Conservation (phyloP, 2,888 invertebrate genomes). For the Leucania comma region DNA sequence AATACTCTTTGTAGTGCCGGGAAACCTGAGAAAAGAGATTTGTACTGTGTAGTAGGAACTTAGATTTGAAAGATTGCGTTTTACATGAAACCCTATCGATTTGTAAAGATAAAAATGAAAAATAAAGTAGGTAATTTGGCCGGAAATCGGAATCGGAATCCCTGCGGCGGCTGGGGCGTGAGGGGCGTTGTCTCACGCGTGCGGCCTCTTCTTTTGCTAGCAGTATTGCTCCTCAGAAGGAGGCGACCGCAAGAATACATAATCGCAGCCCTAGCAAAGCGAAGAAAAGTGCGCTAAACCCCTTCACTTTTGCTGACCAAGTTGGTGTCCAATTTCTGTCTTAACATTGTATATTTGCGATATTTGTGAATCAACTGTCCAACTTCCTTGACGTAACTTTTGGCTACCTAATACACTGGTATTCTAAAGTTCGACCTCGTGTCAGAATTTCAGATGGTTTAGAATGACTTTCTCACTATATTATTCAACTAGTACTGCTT, state of each 20-base stretch:
- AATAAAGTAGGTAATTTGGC: too few relatives aligned
- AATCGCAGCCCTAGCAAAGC: too few relatives aligned
- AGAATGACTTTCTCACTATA: not conserved
- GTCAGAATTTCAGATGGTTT: not conserved
- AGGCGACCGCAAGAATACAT: too few relatives aligned
- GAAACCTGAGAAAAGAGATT: conserved; percentile 54
- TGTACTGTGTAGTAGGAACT: not conserved
- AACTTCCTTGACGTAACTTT: conserved; percentile 9
- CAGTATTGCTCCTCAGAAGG: too few relatives aligned
- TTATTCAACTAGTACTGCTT: too few relatives aligned
- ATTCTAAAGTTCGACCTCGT: conserved; percentile 18
- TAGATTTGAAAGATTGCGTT: not conserved
- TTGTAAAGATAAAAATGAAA: too few relatives aligned
- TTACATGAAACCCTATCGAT: too few relatives aligned
- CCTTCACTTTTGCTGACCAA: not conserved
- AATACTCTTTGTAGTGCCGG: conserved; percentile 64
- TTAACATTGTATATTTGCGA: not conserved
- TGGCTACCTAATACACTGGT: not conserved
- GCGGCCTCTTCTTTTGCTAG: too few relatives aligned
- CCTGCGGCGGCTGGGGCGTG: too few relatives aligned
- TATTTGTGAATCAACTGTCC: conserved; percentile 5
- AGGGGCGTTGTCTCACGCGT: too few relatives aligned
- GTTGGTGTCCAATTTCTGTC: not conserved
- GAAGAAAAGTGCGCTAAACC: too few relatives aligned
- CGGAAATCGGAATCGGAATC: too few relatives aligned